Evolutionary conservation across 2,797 vertebrate genomes (phyloP).

Genomic region (Taenioides sp.): DNA sequence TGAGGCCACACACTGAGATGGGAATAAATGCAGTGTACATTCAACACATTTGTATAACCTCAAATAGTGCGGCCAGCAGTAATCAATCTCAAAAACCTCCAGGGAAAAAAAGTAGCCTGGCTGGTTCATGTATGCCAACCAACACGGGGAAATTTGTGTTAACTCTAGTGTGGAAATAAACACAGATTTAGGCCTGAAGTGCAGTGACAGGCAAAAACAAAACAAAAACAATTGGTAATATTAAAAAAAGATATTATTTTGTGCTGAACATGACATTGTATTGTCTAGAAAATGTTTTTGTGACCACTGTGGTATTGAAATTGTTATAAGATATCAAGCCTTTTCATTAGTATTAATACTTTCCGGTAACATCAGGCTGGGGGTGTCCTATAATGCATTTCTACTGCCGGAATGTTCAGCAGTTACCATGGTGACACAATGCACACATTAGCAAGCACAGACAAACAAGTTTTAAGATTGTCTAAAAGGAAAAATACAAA

Average conservation of each 20-base stretch:
- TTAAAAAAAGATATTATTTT: neutral
- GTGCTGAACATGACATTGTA: neutral
- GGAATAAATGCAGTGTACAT: slow-evolving; percentile 14
- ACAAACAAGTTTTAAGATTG: too few species aligned
- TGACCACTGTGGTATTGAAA: neutral
- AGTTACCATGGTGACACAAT: too few species aligned
- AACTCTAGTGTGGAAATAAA: neutral
- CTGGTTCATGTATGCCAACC: neutral
- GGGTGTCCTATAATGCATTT: too few species aligned
- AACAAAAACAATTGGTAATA: neutral
- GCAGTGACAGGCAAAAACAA: neutral
- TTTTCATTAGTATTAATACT: neutral
- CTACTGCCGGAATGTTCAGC: too few species aligned
- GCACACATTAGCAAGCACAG: too few species aligned
- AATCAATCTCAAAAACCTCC: slow-evolving; percentile 2
- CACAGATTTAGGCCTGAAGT: neutral
- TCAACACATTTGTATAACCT: slow-evolving; percentile 11
- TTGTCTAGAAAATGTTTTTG: neutral
- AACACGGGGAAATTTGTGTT: neutral
- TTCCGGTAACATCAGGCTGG: too few species aligned
- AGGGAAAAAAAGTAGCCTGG: neutral
- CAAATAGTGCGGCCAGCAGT: neutral
- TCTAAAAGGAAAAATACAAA: too few species aligned
- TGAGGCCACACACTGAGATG: slow-evolving; percentile 42
- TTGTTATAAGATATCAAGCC: neutral